Evolutionary conservation across 2,113 vertebrate genomes (phyloP).

Genomic region (Corydoras sp.): DNA sequence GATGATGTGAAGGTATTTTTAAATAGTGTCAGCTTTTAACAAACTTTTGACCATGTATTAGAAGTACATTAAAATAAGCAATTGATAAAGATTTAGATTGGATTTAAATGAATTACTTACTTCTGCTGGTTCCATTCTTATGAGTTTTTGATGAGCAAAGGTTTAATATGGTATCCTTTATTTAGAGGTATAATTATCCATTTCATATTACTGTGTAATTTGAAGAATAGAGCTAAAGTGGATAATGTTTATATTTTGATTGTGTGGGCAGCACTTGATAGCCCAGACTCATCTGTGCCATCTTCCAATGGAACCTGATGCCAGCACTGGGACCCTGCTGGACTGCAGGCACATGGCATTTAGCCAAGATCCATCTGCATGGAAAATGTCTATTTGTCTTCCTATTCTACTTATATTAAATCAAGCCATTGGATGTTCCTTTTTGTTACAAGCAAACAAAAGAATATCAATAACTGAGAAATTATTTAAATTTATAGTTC

Average conservation of each 20-base stretch:
- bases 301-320: conserved; percentile 54
- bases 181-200: conserved; percentile 3
- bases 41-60: too few relatives aligned
- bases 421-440: conserved; percentile 64
- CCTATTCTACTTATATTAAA: conserved; percentile 54
- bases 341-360: conserved; percentile 51
- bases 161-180: too few relatives aligned
- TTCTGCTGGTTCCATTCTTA: too few relatives aligned
- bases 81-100: too few relatives aligned
- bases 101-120: too few relatives aligned
- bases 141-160: too few relatives aligned
- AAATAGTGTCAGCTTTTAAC: too few relatives aligned
- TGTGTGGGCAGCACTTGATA: conserved; percentile 59
- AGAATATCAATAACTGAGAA: conserved; percentile 44
- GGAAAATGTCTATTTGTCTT: conserved; percentile 57
- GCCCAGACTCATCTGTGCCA: conserved; percentile 39
- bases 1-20: too few relatives aligned
- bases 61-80: too few relatives aligned
- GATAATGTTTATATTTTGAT: conserved; percentile 59
- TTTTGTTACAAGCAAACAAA: conserved; percentile 52
- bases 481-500: neutral
- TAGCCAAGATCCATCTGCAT: conserved; percentile 54
- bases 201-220: conserved; percentile 45
- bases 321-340: conserved; percentile 52
- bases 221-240: conserved; percentile 45